phyloP scores from a whole-genome alignment of 2,888 invertebrate genomes.

The Cheilosia pagana region DNA sequence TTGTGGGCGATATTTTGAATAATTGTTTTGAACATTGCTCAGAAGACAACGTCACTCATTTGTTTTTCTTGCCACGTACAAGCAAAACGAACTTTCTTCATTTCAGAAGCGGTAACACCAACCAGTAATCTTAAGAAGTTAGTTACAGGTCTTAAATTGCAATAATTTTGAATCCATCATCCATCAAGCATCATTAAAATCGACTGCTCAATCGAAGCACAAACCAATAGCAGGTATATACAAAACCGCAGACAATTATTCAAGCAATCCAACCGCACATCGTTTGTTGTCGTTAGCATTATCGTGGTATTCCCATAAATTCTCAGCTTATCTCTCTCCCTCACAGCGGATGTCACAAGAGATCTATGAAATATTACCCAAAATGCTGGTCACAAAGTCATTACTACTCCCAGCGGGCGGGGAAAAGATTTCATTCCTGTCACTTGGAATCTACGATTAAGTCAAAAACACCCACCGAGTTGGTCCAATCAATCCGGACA shows the following conservation, averaged over 20 bases:
- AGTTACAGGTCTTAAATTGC: no score
- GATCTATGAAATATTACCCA: constrained; percentile 33
- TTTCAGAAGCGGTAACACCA: no score
- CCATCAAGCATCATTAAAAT: no score
- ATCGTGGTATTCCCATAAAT: constrained; percentile 32
- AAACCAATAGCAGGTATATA: no score
- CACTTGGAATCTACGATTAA: constrained; percentile 17
- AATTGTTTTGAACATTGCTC: no score
- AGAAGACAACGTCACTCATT: no score
- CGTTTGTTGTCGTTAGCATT: constrained; percentile 42
- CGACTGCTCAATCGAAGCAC: no score
- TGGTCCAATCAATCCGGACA: constrained; percentile 11
- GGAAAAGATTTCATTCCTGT: constrained; percentile 5
- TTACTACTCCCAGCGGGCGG: constrained; percentile 37
- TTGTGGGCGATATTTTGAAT: no score
- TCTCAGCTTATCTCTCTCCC: constrained; percentile 24
- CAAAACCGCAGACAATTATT: not conserved
- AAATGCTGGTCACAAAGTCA: constrained; percentile 19
- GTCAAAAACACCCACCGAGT: constrained; percentile 30
- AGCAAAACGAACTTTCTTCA: no score
- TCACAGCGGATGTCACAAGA: constrained; percentile 3
- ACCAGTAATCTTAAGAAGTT: no score
- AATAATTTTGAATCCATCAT: no score
- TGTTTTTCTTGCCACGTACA: no score
- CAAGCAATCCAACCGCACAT: constrained; percentile 15